Percentiles rank a stretch among this genome's conserved stretches.
phyloP scores from a whole-genome alignment of 2,113 vertebrate genomes.

The Halichoerus grypus region DNA sequence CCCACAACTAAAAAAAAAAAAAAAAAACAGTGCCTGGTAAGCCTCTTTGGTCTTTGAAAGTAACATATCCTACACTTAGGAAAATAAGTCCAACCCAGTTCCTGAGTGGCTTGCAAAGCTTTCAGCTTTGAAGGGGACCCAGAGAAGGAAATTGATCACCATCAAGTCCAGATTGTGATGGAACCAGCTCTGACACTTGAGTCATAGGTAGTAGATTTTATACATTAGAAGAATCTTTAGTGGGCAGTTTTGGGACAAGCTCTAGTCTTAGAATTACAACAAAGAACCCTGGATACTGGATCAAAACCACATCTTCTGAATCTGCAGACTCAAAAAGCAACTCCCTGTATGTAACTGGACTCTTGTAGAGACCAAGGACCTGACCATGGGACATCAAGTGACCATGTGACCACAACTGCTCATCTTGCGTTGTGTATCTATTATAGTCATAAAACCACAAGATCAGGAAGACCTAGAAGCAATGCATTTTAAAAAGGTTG shows the following conservation, averaged over 20 bases:
- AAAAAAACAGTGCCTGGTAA: not conserved
- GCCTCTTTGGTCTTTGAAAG: not conserved
- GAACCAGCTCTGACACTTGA: not conserved
- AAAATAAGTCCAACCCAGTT: not conserved
- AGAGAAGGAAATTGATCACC: not conserved
- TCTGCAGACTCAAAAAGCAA: not conserved
- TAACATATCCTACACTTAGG: not conserved
- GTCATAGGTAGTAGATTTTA: not conserved
- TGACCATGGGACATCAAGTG: not conserved
- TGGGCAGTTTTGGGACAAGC: not conserved
- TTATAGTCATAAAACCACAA: not conserved
- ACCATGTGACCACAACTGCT: not conserved
- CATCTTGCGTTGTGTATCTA: not conserved
- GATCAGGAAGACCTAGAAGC: not conserved
- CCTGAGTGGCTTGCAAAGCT: not conserved
- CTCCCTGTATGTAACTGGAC: not conserved
- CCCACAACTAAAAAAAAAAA: not conserved
- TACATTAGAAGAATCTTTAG: no score
- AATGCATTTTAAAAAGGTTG: not conserved
- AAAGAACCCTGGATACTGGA: not conserved
- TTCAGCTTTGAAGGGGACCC: not conserved
- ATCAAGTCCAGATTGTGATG: not conserved
- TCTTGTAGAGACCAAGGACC: not conserved
- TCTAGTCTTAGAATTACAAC: not conserved
- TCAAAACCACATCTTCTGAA: not conserved